Evolutionary conservation across 2,113 vertebrate species (phyloP).

Genomic region (Chloropsis cyanopogon): DNA sequence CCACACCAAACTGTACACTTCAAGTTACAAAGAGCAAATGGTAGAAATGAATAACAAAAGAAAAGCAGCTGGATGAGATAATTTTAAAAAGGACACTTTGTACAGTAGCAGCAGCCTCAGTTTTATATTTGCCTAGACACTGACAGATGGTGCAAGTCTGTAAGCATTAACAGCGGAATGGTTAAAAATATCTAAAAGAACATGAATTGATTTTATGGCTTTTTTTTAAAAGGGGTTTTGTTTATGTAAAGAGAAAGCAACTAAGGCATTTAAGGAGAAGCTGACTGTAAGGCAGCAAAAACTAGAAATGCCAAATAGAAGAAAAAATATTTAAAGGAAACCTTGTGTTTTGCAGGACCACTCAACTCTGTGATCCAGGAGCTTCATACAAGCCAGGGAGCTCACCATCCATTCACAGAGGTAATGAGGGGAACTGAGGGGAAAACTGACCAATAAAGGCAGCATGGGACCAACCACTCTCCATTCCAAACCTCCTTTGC

Average conservation of each 20-base stretch:
- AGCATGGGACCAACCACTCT: neutral
- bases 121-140: constrained; percentile 39
- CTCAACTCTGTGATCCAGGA: neutral
- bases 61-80: neutral
- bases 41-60: neutral
- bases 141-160: constrained; percentile 40
- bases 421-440: neutral
- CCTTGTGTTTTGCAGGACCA: neutral
- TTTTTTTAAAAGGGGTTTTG: neutral
- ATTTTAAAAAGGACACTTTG: constrained; percentile 26
- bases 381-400: neutral
- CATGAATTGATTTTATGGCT: neutral
- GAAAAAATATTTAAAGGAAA: neutral
- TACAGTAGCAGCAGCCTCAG: neutral
- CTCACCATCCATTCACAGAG: neutral
- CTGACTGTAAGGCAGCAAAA: neutral
- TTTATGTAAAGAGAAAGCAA: constrained; percentile 10
- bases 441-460: neutral
- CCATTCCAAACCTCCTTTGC: neutral
- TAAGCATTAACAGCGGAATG: constrained; percentile 9
- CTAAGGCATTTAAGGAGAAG: neutral
- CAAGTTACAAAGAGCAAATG: neutral
- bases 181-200: constrained; percentile 45
- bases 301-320: neutral
- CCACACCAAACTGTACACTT: neutral